Evolutionary conservation across 2,888 invertebrate genomes (phyloP).

Genomic region (Mesochorus sp.): DNA sequence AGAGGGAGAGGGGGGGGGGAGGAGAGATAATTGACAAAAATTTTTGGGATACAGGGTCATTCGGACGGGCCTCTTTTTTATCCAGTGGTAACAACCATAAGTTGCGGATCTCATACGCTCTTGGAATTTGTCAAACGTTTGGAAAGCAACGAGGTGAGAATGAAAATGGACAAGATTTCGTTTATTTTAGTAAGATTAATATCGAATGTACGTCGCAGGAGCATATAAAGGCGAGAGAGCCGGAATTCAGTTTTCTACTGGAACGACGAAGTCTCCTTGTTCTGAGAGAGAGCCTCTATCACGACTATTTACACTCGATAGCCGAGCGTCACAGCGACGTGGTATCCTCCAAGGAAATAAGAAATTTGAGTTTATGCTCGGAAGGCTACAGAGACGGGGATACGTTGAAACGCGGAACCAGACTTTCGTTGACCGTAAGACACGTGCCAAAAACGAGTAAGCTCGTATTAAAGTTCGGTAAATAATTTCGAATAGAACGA

Average conservation of each 20-base stretch:
- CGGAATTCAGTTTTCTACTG: conserved; percentile 89
- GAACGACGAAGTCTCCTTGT: conserved; percentile 95
- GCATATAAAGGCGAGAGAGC: conserved; percentile 40
- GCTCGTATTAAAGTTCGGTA: conserved; percentile 86
- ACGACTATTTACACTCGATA: conserved; percentile 93
- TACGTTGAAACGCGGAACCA: conserved; percentile 85
- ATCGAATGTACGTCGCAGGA: no score
- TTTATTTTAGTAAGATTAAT: no score
- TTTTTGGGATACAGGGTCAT: conserved; percentile 87
- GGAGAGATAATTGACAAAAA: no score
- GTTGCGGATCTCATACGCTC: conserved; percentile 94
- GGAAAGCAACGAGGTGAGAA: conserved; percentile 79
- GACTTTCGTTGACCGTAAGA: conserved; percentile 95
- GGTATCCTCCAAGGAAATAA: conserved; percentile 84
- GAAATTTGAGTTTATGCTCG: conserved; percentile 87
- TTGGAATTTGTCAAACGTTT: conserved; percentile 89
- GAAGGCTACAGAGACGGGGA: conserved; percentile 84
- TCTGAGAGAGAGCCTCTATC: conserved; percentile 92
- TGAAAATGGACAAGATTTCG: no score
- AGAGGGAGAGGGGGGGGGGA: no score
- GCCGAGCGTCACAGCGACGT: conserved; percentile 87
- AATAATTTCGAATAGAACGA: conserved; percentile 7
- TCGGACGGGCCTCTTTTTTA: conserved; percentile 97
- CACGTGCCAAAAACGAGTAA: conserved; percentile 94
- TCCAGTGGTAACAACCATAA: conserved; percentile 96